phyloP scores from a whole-genome alignment of 2,113 vertebrate genomes.

The Zosterops lateralis region DNA sequence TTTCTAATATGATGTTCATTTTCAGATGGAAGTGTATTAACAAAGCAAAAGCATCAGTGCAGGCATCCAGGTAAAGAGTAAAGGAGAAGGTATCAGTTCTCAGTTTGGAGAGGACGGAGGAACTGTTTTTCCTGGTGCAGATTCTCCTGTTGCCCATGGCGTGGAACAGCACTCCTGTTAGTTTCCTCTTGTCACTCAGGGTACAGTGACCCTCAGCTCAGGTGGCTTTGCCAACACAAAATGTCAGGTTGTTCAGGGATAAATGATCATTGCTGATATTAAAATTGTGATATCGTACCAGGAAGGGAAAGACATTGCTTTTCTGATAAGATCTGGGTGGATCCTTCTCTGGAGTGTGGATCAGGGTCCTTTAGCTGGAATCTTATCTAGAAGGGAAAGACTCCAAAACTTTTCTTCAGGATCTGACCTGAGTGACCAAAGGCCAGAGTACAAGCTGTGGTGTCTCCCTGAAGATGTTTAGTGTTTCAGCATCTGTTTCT shows the following conservation, averaged over 20 bases:
- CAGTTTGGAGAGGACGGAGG: background rate
- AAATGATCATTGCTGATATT: background rate
- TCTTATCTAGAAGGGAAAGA: background rate
- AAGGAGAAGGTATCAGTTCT: background rate
- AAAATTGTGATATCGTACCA: background rate
- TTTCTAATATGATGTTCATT: background rate
- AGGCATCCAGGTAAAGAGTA: background rate
- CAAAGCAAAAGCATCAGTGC: rapidly evolving
- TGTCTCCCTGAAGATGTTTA: background rate
- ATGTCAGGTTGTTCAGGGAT: background rate
- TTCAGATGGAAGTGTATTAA: background rate
- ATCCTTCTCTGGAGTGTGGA: background rate
- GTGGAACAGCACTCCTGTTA: background rate
- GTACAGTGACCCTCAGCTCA: background rate
- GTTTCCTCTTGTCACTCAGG: background rate
- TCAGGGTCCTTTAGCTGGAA: background rate
- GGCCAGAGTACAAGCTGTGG: background rate
- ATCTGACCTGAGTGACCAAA: background rate
- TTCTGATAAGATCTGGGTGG: background rate
- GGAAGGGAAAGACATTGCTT: background rate
- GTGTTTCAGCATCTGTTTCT: background rate
- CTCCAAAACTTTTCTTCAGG: background rate
- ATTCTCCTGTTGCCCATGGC: background rate
- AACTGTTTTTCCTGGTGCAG: background rate
- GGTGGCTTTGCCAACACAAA: background rate